These are phyloP conservation scores for Varanus salvator DNA, from an alignment of 2,113 vertebrate genomes.

Conservation along the genomic window DNA sequence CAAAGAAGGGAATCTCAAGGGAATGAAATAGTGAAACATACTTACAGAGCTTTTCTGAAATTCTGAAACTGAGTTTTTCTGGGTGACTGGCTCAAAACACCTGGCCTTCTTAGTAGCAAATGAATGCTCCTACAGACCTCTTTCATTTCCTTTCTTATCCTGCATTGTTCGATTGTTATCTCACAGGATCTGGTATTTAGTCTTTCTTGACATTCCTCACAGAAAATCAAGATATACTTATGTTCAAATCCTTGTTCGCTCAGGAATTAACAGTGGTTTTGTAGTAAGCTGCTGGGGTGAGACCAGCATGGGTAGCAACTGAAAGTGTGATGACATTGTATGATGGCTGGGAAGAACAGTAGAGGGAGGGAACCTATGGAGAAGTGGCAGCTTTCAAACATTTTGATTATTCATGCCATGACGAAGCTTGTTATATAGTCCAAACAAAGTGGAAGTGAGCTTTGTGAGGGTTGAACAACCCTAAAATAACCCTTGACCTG, in stretches of 20 bases:
- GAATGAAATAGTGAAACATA: conserved; percentile 39
- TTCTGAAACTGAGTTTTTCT: neutral
- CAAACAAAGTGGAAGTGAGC: too few relatives aligned
- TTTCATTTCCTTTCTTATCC: neutral
- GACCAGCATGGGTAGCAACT: neutral
- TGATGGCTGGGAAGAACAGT: neutral
- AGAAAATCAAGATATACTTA: neutral
- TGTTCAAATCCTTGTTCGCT: neutral
- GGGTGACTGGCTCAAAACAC: neutral
- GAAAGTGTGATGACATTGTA: neutral
- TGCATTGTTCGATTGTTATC: neutral
- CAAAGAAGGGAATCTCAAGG: neutral
- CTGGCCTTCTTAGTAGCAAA: neutral
- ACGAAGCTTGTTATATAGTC: too few relatives aligned
- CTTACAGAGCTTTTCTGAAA: conserved; percentile 41
- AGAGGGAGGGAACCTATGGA: neutral
- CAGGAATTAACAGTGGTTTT: neutral
- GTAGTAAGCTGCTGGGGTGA: neutral
- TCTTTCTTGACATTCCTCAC: neutral
- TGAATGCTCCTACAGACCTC: neutral
- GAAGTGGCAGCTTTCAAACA: neutral
- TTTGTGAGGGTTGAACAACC: too few relatives aligned
- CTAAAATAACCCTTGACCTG: too few relatives aligned
- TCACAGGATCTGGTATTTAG: neutral
- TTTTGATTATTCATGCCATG: too few relatives aligned